Evolutionary conservation across 2,888 invertebrate species (phyloP).

Genomic region (Ochropleura plecta): DNA sequence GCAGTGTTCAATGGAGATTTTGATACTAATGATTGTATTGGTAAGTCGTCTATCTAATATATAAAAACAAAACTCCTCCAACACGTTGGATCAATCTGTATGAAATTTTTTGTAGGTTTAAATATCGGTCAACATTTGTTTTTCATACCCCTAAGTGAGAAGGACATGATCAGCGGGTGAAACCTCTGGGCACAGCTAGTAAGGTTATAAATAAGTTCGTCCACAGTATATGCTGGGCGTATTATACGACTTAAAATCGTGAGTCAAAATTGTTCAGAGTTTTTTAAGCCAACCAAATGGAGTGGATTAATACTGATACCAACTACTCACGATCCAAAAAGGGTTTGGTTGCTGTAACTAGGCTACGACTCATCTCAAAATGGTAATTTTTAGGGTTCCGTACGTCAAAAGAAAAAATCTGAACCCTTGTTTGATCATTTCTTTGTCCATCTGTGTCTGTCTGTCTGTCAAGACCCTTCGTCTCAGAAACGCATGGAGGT

Average conservation of each 20-base stretch:
- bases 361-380: neutral
- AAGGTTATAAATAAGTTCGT: neutral
- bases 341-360: neutral
- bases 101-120: too few species aligned
- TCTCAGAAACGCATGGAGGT: too few species aligned
- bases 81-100: too few species aligned
- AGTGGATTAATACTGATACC: neutral
- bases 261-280: neutral
- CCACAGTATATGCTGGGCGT: neutral
- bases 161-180: too few species aligned
- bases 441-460: too few species aligned
- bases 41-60: constrained; percentile 62
- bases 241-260: neutral
- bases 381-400: neutral
- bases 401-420: too few species aligned
- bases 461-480: too few species aligned
- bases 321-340: neutral
- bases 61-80: too few species aligned
- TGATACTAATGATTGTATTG: constrained; percentile 85
- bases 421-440: too few species aligned
- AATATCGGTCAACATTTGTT: too few species aligned
- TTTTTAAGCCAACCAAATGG: neutral
- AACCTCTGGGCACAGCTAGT: too few species aligned
- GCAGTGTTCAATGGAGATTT: constrained; percentile 86
- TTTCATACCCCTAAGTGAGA: too few species aligned